phyloP scores from a whole-genome alignment of 92 coral and sea anemone species.

The Palythoa grandis region DNA sequence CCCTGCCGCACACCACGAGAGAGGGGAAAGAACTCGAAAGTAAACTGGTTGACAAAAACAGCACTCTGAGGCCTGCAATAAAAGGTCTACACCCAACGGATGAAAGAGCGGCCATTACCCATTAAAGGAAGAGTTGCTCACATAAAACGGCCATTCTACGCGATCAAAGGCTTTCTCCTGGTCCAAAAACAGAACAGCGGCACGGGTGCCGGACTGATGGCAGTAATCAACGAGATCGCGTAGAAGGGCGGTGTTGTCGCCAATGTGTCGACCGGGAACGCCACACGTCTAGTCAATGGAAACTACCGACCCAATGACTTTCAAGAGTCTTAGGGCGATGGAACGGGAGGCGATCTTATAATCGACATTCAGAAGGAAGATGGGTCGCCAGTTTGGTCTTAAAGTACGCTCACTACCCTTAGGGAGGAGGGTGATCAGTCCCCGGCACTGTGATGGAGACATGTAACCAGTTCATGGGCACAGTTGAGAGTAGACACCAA shows the following conservation, averaged over 20 bases:
- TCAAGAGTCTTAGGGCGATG: not conserved
- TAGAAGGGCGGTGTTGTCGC: not conserved
- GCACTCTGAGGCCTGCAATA: not conserved
- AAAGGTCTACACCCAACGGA: not conserved
- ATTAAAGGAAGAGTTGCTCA: not conserved
- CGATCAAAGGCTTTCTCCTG: too few relatives aligned
- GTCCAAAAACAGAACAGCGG: not conserved
- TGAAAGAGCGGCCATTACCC: constrained; percentile 1
- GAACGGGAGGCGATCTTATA: constrained; percentile 34
- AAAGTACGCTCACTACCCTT: constrained; percentile 17
- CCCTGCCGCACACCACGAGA: too few relatives aligned
- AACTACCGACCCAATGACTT: not conserved
- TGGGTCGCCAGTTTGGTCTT: constrained; percentile 34
- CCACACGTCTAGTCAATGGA: constrained; percentile 31
- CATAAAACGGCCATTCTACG: constrained; percentile 16
- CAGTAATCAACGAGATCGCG: constrained; percentile 20
- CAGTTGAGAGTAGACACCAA: constrained; percentile 18
- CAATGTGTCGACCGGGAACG: not conserved
- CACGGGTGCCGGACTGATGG: not conserved
- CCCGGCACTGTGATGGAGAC: constrained; percentile 23
- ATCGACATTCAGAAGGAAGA: constrained; percentile 26
- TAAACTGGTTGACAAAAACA: not conserved
- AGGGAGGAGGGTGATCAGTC: constrained; percentile 24
- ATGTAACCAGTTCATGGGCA: not conserved
- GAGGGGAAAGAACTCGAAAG: too few relatives aligned